A percentile compares a stretch with the other conserved stretches of the same genome.
These are phyloP conservation scores for Microchirus variegatus DNA, from an alignment of 2,797 vertebrate genomes.

Conservation along the genomic window DNA sequence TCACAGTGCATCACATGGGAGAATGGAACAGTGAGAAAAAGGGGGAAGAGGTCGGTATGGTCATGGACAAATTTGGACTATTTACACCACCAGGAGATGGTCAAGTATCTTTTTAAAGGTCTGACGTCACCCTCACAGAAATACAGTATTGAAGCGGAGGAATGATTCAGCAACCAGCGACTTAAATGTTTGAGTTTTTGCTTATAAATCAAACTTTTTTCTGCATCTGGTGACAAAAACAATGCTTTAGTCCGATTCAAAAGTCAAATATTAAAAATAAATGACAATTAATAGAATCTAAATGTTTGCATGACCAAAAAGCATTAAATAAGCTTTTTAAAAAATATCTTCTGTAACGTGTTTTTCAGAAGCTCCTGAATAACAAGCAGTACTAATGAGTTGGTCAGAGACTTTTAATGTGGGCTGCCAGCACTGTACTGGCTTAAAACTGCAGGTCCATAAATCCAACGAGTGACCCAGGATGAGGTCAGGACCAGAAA, in stretches of 20 bases:
- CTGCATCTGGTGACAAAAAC: neutral
- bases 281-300: too few relatives aligned
- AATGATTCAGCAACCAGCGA: constrained; percentile 30
- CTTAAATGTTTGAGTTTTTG: constrained; percentile 18
- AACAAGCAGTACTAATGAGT: constrained; percentile 1
- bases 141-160: constrained; percentile 11
- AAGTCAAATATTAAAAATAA: too few relatives aligned
- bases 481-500: constrained; percentile 36
- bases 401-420: constrained; percentile 12
- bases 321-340: neutral
- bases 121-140: constrained; percentile 31
- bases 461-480: constrained; percentile 26
- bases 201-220: constrained; percentile 20
- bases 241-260: too few relatives aligned
- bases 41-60: constrained; percentile 21
- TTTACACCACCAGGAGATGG: constrained; percentile 48
- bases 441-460: constrained; percentile 14
- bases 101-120: constrained; percentile 8
- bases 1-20: constrained; percentile 68
- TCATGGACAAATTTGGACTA: constrained; percentile 32
- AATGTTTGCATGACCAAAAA: too few relatives aligned
- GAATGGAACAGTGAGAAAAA: constrained; percentile 35
- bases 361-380: constrained; percentile 13
- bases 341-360: neutral
- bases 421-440: neutral